A percentile compares a stretch with the other conserved stretches of the same genome.
These are phyloP conservation scores for Botia kubotai DNA, from an alignment of 2,797 vertebrate species.

Conservation along the genomic window DNA sequence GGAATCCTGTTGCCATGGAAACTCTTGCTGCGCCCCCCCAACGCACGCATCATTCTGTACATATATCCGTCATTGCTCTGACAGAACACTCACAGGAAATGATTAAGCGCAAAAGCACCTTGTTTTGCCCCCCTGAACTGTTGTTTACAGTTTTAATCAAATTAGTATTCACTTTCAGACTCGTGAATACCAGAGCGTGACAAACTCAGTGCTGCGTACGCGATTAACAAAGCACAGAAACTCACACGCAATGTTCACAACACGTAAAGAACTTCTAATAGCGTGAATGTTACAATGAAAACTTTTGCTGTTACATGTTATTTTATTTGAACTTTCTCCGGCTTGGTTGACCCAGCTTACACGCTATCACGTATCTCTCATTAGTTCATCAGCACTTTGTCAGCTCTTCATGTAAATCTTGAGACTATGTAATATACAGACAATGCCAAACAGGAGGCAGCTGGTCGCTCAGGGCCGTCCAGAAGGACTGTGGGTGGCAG, in stretches of 20 bases:
- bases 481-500: conserved; percentile 77
- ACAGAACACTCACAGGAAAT: conserved; percentile 59
- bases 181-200: not conserved
- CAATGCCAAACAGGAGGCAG: conserved; percentile 57
- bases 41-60: conserved; percentile 52
- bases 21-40: conserved; percentile 74
- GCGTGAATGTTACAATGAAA: not conserved
- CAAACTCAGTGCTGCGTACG: not conserved
- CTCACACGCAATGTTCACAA: not conserved
- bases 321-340: not conserved
- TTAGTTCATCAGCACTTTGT: conserved; percentile 26
- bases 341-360: conserved; percentile 3
- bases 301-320: conserved; percentile 24
- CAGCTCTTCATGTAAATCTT: conserved; percentile 37
- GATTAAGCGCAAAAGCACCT: not conserved
- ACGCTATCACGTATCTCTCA: not conserved
- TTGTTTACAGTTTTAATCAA: conserved; percentile 14
- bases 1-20: conserved; percentile 96
- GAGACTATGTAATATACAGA: conserved; percentile 49
- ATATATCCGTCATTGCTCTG: conserved; percentile 51
- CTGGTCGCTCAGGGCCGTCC: conserved; percentile 68
- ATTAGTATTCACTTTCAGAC: conserved; percentile 5
- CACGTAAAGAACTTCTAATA: not conserved
- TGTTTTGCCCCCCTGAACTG: conserved; percentile 7
- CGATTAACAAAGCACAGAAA: conserved; percentile 2